phyloP scores from a whole-genome alignment of 2,113 vertebrate species.

The Ptyas mucosa region DNA sequence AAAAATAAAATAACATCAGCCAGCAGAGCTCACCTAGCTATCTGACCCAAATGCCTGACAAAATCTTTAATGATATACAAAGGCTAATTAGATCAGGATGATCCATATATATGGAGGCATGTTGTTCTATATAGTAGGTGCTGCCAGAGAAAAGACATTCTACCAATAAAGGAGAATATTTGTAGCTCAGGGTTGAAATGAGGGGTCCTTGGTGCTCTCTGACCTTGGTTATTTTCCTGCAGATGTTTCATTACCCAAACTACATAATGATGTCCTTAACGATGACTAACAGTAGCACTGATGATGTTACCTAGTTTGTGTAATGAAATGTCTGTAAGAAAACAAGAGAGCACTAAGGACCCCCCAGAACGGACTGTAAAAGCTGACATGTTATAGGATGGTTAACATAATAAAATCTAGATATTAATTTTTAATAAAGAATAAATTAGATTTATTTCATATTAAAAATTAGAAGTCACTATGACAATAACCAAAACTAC shows the following conservation, averaged over 20 bases:
- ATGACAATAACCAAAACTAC: conserved; percentile 12
- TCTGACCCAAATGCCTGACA: neutral
- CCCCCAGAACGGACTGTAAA: neutral
- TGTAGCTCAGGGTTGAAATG: neutral
- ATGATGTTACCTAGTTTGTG: neutral
- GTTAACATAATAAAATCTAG: conserved; percentile 49
- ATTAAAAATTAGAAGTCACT: conserved; percentile 46
- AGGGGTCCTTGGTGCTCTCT: neutral
- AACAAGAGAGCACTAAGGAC: neutral
- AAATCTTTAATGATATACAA: neutral
- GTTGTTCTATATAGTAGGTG: neutral
- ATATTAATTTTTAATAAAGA: conserved; percentile 57
- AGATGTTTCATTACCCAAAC: neutral
- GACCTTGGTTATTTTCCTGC: neutral
- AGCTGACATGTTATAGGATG: conserved; percentile 42
- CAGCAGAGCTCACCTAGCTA: neutral
- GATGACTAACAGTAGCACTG: neutral
- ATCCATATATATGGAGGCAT: neutral
- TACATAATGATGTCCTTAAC: neutral
- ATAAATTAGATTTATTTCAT: conserved; percentile 59
- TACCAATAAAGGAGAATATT: neutral
- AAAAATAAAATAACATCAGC: neutral
- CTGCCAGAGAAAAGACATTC: neutral
- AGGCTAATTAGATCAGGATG: neutral
- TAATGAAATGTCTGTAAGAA: neutral